Percentiles rank a stretch among this genome's conserved stretches.
Evolutionary conservation across 2,888 invertebrate species (phyloP).

Genomic region (Melanostoma mellinum): DNA sequence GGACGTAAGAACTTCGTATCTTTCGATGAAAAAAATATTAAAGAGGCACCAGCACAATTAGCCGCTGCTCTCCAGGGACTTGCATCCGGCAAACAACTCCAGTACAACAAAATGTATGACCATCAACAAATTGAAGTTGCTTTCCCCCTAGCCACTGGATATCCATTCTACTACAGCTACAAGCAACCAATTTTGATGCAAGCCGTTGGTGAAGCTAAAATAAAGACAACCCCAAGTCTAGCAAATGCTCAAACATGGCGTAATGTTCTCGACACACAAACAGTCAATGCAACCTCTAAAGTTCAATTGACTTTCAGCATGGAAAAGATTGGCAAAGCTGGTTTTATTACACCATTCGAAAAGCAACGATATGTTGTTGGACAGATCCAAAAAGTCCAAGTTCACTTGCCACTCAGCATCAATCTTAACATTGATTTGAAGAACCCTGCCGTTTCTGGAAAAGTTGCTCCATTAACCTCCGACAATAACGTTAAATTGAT

Average conservation of each 20-base stretch:
- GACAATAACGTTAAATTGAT: slow-evolving; percentile 82
- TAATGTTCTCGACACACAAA: slow-evolving; percentile 73
- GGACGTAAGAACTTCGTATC: slow-evolving; percentile 52
- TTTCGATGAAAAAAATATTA: slow-evolving; percentile 44
- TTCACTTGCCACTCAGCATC: slow-evolving; percentile 83
- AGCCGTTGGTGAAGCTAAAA: slow-evolving; percentile 83
- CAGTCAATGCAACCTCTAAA: slow-evolving; percentile 82
- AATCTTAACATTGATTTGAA: slow-evolving; percentile 83
- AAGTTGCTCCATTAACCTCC: slow-evolving; percentile 81
- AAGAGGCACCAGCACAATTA: neutral
- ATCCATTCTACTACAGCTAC: slow-evolving; percentile 87
- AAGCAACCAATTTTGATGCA: slow-evolving; percentile 84
- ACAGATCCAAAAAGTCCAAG: slow-evolving; percentile 84
- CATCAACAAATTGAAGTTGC: slow-evolving; percentile 85
- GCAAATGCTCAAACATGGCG: slow-evolving; percentile 65
- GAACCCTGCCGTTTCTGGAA: slow-evolving; percentile 82
- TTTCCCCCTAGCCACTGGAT: slow-evolving; percentile 88
- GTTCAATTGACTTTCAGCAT: slow-evolving; percentile 83
- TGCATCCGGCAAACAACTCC: slow-evolving; percentile 82
- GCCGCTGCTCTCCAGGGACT: slow-evolving; percentile 64
- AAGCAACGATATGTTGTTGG: slow-evolving; percentile 84
- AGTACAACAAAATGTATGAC: slow-evolving; percentile 85
- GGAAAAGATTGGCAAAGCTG: slow-evolving; percentile 85
- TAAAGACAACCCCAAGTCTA: slow-evolving; percentile 76
- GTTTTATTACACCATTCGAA: slow-evolving; percentile 86